Conservation (phyloP, 2,888 invertebrate species). For the Slavum lentiscoides region DNA sequence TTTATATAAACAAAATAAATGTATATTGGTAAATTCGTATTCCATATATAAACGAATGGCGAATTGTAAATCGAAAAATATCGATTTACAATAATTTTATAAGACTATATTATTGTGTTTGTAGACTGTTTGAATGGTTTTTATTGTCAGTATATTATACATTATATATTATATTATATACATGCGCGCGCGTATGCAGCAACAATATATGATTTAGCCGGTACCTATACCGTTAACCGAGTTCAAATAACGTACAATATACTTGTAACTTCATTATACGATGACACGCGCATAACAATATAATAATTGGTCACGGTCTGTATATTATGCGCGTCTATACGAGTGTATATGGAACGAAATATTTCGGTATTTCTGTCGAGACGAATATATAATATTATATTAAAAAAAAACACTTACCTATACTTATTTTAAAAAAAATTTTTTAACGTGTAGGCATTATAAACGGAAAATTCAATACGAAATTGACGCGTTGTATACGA, state of each 20-base stretch:
- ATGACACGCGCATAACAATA: conserved; percentile 14
- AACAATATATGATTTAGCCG: neutral
- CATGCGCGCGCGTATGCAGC: neutral
- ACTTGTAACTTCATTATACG: conserved; percentile 13
- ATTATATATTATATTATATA: too few species aligned
- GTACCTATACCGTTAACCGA: conserved; percentile 3
- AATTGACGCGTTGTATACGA: too few species aligned
- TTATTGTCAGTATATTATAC: too few species aligned
- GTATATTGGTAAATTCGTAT: too few species aligned
- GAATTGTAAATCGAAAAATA: conserved; percentile 1
- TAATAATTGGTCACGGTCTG: conserved; percentile 43
- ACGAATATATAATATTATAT: conserved; percentile 14
- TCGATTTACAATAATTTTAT: neutral
- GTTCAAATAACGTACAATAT: conserved; percentile 1
- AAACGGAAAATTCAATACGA: too few species aligned
- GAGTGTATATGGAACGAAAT: neutral
- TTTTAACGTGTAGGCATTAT: neutral
- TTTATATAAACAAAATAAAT: too few species aligned
- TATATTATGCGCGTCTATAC: too few species aligned
- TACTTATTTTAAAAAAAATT: neutral
- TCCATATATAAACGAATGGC: neutral
- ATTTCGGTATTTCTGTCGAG: conserved; percentile 17
- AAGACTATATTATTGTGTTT: neutral
- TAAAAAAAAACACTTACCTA: neutral
- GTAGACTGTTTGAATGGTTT: neutral